Conservation (phyloP, 1,140 invertebrate species). For the Ptiloglossa arizonensis region DNA sequence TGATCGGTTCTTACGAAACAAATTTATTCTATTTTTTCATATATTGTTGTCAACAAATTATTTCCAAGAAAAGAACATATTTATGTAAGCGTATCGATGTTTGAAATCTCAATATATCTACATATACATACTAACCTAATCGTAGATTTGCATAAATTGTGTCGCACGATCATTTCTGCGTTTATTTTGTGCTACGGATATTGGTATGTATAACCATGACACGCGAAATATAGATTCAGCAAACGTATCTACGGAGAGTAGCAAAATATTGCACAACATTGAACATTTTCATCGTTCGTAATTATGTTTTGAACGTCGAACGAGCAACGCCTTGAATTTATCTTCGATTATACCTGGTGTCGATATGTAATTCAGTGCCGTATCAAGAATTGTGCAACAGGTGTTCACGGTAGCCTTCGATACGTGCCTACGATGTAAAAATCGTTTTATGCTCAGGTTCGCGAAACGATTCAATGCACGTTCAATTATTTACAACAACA, state of each 20-base stretch:
- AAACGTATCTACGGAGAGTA: background rate
- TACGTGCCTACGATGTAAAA: no score
- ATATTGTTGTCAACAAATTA: no score
- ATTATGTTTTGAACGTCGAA: background rate
- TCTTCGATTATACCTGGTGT: background rate
- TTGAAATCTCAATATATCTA: no score
- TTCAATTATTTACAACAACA: no score
- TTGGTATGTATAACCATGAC: background rate
- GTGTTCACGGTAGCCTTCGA: no score
- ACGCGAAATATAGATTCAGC: background rate
- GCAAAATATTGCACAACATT: background rate
- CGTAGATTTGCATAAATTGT: no score
- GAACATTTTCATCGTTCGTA: background rate
- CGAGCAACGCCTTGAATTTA: background rate
- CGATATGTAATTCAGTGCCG: slow-evolving; percentile 4
- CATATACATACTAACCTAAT: no score
- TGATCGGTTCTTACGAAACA: background rate
- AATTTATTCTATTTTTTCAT: background rate
- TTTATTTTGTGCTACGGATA: no score
- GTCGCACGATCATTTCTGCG: background rate
- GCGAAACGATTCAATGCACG: no score
- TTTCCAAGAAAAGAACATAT: no score
- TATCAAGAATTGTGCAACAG: slow-evolving; percentile 30
- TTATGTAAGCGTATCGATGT: no score
- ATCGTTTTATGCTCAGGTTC: no score